Evolutionary conservation across 2,888 invertebrate genomes (phyloP).

Genomic region (Lasioglossum marginatum): DNA sequence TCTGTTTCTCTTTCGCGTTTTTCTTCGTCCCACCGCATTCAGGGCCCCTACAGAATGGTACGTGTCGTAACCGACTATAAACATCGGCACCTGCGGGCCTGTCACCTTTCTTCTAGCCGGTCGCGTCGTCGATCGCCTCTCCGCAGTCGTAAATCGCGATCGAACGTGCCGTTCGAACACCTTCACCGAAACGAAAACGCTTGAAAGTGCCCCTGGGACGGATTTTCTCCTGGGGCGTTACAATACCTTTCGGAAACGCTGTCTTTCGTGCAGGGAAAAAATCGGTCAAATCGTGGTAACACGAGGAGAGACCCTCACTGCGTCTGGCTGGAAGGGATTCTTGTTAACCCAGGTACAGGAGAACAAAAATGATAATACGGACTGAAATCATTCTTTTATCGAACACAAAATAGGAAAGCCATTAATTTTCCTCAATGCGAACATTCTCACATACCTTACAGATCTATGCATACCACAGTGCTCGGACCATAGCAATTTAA

Average conservation of each 20-base stretch:
- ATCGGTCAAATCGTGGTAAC: background rate
- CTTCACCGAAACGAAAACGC: background rate
- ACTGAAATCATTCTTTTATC: too few species aligned
- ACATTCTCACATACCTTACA: too few species aligned
- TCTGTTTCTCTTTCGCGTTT: background rate
- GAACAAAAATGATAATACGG: too few species aligned
- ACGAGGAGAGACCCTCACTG: background rate
- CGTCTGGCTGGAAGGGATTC: background rate
- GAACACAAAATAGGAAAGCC: too few species aligned
- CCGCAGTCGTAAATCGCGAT: conserved; percentile 36
- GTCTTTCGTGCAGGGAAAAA: background rate
- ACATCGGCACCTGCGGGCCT: conserved; percentile 64
- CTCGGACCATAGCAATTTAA: background rate
- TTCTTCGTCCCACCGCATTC: background rate
- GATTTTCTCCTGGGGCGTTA: background rate
- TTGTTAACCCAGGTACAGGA: background rate
- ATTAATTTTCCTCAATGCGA: too few species aligned
- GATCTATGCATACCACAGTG: too few species aligned
- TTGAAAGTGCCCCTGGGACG: background rate
- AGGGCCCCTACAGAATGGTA: conserved; percentile 50
- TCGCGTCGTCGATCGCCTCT: conserved; percentile 26
- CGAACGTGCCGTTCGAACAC: background rate
- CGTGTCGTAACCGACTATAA: conserved; percentile 64
- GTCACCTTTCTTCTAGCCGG: conserved; percentile 51
- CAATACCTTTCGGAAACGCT: background rate